Base-by-base conservation (phyloP, 23 tunicate genomes). In the Trididemnum clinides region DNA sequence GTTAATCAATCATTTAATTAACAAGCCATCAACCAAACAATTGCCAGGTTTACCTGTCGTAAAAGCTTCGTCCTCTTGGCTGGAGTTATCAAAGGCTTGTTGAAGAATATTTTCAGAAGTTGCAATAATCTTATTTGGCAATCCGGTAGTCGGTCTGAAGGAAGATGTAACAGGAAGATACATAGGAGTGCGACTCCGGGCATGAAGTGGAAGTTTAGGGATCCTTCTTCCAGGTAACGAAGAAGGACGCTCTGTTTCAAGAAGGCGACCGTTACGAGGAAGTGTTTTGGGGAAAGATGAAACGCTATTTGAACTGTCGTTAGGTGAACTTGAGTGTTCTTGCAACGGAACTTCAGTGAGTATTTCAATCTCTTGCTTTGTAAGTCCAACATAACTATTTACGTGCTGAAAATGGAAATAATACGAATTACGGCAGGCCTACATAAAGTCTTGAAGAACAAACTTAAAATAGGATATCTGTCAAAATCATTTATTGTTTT, bases 331-430 rank as follows among this genome's bases (percentile, higher is more conserved):
- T 33, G 51, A 28, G 51, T 77, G 77, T 64, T 78, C 65, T 62
- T 75, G 77, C 20, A 65, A 51, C 28, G 88, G 81, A 77, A 33
- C 50, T 51, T 69, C 91, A 57, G 72, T 76, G 1, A 92, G 62
- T 21, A 87, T 20, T 31, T 87, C 97, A 72, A 87, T 87, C 35
- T 92, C 97, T 83, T 92, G 87, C 4, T 78, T 83, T 5, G 97
- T 92, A 1, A 92, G 71, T 26, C 97, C 97, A 34, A 87, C 97
- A 6, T 87, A 28, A 19, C 88, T 88, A 49, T 78, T 78, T 32
- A 92, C 33, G 22, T 92, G 92, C 97, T 92, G 84, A 25, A 78
- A 72, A 1, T 44, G 29, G 15, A 63, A 57, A n/a, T 19, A 76
- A n/a, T n/a, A n/a, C n/a, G n/a, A n/a, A n/a, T n/a, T n/a, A n/a